Evolutionary conservation across 1,140 invertebrate genomes (phyloP), one percentile per base, ranked within the genome.

Genomic region (Nephila pilipes): DNA sequence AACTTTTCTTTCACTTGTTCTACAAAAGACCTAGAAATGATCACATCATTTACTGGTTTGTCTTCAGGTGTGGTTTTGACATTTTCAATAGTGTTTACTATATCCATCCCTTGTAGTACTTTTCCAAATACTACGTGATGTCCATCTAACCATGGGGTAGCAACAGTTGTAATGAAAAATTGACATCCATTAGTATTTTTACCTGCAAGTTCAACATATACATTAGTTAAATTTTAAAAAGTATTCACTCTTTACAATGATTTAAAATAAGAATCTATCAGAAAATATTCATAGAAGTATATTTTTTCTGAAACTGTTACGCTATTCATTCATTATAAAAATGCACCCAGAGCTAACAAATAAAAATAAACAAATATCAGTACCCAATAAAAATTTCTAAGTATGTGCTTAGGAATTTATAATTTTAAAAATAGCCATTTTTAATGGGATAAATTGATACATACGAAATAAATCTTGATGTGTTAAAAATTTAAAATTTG

Each of bases 61-160:
- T 93, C 92, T 88, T 93, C 92, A 32, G 87, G 58, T 0, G 92
- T 93, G 1, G 92, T 93, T 65, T 93, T 85, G 36, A 88, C 58
- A 81, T 93, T 93, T 93, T 99, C 98, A 93, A 99, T 97, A 94
- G 97, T 97, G 94, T 98, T 97, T 0, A 99, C 97, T 0, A 98
- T 96, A 93, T 97, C 97, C 95, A 98, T 97, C n/a, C 98, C 98
- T 94, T 97, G 94, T 2, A 96, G 29, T 38, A 98, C 98, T 96
- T 98, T 99, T 94, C 99, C 99, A 96, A 99, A 99, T 10, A 99
- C 97, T 6, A 98, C 98, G 95, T 99, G 98, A 91, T 97, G 96
- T 6, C 97, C 98, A 96, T 99, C 98, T 79, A 99, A 95, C 98
- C 99, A 99, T 4, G 97, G 97, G 0, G 99, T 98, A 18, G 97